phyloP scores from a whole-genome alignment of 2,113 vertebrate species.

The Aythya baeri region DNA sequence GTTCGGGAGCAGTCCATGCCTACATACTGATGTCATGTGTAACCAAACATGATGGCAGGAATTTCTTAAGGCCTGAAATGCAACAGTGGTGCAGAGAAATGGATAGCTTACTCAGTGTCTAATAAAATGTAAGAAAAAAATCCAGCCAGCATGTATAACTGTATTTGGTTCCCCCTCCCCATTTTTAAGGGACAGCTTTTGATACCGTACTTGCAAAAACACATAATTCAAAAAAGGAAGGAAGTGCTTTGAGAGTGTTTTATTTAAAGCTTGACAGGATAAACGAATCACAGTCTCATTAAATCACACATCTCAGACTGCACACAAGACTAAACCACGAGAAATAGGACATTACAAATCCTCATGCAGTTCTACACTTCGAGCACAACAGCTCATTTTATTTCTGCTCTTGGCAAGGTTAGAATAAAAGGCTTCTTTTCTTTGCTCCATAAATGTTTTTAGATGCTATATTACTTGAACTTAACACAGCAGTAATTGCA shows the following conservation, averaged over 20 bases:
- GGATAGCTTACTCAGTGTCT: neutral
- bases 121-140: constrained; percentile 1
- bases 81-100: neutral
- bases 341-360: constrained; percentile 24
- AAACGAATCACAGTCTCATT: constrained; percentile 67
- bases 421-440: constrained; percentile 69
- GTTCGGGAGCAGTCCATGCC: neutral
- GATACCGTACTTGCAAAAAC: constrained; percentile 42
- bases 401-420: constrained; percentile 72
- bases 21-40: constrained; percentile 1
- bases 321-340: neutral
- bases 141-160: neutral
- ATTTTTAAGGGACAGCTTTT: constrained; percentile 50
- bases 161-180: neutral
- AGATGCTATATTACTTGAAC: constrained; percentile 62
- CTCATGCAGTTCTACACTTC: constrained; percentile 45
- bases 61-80: neutral
- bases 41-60: constrained; percentile 9
- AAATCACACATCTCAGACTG: constrained; percentile 62
- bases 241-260: constrained; percentile 63
- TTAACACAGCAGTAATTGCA: constrained; percentile 70
- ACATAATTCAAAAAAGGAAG: constrained; percentile 64
- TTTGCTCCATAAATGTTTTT: constrained; percentile 68
- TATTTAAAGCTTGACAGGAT: constrained; percentile 70
- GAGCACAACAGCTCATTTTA: constrained; percentile 67